Evolutionary conservation across 2,113 vertebrate species (phyloP), one percentile per base, ranked within the genome.

Genomic region (Eira barbara): DNA sequence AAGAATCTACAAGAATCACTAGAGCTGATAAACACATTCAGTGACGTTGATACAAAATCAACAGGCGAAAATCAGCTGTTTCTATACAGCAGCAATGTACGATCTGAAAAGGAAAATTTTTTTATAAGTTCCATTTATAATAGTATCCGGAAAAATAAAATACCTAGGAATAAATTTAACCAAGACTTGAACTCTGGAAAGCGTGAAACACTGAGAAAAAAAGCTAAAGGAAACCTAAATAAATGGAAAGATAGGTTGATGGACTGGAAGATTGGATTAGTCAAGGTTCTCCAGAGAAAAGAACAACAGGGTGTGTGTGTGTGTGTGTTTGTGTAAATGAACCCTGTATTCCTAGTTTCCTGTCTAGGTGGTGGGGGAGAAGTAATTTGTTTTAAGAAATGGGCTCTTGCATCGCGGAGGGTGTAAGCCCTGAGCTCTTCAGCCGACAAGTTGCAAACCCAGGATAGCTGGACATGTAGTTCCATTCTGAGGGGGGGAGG

Each of bases 211-310:
- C 1, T 71, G 25, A 57, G 9, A 91, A 91, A 85, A 29, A 88
- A 88, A 74, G 15, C 39, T 87, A 82, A 78, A 63, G n/a, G 45
- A 80, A 65, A 79, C n/a, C 6, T 91, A 93, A 83, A 57, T 63
- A 91, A 93, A 93, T 45, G 71, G 67, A 47, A 78, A 80, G 69
- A 95, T 11, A 89, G 5, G 23, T 65, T 87, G 21, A 83, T 55
- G 45, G 20, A 89, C 0, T 84, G 18, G 20, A 74, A 89, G 27
- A 83, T 45, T 84, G 9, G 7, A 49, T 55, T 45, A 55, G 27
- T 81, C n/a, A 91, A 4, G 21, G 47, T 80, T 93, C 55, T 89
- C 55, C 85, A 95, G 63, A 84, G 15, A 93, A 93, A 95, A 91
- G 59, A 93, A 76, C 49, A 82, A 76, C 0, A 29, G 20, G 34